phyloP scores from a whole-genome alignment of 2,113 vertebrate species.

The Speoplatyrhinus poulsoni region DNA sequence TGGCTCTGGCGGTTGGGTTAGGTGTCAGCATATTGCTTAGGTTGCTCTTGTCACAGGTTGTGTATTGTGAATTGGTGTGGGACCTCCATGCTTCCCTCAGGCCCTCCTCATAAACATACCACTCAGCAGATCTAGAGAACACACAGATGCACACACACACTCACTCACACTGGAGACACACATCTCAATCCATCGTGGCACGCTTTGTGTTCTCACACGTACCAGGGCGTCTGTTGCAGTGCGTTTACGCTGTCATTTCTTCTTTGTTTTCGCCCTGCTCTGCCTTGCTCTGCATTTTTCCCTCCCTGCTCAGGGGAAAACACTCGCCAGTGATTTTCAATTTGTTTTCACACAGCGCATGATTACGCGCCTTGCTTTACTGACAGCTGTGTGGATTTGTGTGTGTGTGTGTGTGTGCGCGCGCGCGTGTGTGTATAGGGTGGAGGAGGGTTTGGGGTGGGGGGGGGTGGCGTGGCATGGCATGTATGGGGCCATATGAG shows the following conservation, averaged over 20 bases:
- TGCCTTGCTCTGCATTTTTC: slow-evolving; percentile 54
- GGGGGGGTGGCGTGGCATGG: background rate
- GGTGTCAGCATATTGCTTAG: no score
- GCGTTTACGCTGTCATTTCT: slow-evolving; percentile 53
- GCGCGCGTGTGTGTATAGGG: slow-evolving; percentile 1
- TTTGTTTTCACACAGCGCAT: slow-evolving; percentile 67
- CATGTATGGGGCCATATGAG: background rate
- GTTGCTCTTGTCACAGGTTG: background rate
- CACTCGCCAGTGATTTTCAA: slow-evolving; percentile 71
- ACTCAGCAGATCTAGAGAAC: background rate
- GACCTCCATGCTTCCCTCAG: background rate
- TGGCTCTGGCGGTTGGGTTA: no score
- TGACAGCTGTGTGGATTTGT: slow-evolving; percentile 37
- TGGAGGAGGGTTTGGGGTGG: background rate
- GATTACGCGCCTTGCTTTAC: slow-evolving; percentile 52
- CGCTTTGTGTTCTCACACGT: slow-evolving; percentile 10
- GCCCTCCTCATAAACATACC: background rate
- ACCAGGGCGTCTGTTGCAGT: slow-evolving; percentile 32
- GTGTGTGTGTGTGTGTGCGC: slow-evolving; percentile 25
- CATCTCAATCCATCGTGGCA: slow-evolving; percentile 5
- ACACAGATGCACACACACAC: slow-evolving; percentile 28
- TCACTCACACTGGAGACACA: slow-evolving; percentile 18
- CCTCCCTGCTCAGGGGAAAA: slow-evolving; percentile 53
- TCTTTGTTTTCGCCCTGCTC: slow-evolving; percentile 24
- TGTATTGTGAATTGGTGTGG: background rate